phyloP scores from a whole-genome alignment of 2,797 vertebrate species.

The Protonibea diacanthus region DNA sequence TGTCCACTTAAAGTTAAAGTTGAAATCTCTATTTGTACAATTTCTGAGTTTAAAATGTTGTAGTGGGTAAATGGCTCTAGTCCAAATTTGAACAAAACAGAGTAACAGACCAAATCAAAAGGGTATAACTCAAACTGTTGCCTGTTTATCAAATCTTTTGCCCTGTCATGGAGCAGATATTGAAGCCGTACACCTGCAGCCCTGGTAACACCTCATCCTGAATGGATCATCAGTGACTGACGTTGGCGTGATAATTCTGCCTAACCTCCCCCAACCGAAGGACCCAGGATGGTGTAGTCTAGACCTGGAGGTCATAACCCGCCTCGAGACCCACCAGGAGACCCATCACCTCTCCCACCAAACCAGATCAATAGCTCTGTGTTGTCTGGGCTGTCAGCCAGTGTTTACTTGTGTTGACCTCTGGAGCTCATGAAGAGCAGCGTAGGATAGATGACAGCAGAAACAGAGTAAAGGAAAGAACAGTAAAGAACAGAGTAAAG shows the following conservation, averaged over 20 bases:
- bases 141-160: neutral
- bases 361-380: slow-evolving; percentile 75
- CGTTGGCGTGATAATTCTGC: slow-evolving; percentile 39
- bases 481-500: slow-evolving; percentile 57
- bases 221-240: slow-evolving; percentile 37
- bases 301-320: slow-evolving; percentile 66
- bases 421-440: slow-evolving; percentile 61
- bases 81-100: neutral
- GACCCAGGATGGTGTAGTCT: slow-evolving; percentile 41
- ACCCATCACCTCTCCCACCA: slow-evolving; percentile 62
- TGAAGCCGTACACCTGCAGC: slow-evolving; percentile 32
- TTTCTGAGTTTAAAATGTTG: slow-evolving; percentile 1
- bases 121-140: neutral
- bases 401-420: slow-evolving; percentile 77
- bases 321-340: slow-evolving; percentile 60
- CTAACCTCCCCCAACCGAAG: slow-evolving; percentile 37
- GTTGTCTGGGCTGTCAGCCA: slow-evolving; percentile 67
- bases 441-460: slow-evolving; percentile 60
- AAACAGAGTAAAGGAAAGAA: slow-evolving; percentile 56
- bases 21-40: neutral
- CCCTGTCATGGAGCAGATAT: slow-evolving; percentile 1
- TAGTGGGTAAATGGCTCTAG: neutral
- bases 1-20: slow-evolving; percentile 1
- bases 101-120: neutral
- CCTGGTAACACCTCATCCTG: slow-evolving; percentile 12